These are phyloP conservation scores for Dreissena polymorpha DNA, from an alignment of 1,140 invertebrate species.

Conservation along the genomic window DNA sequence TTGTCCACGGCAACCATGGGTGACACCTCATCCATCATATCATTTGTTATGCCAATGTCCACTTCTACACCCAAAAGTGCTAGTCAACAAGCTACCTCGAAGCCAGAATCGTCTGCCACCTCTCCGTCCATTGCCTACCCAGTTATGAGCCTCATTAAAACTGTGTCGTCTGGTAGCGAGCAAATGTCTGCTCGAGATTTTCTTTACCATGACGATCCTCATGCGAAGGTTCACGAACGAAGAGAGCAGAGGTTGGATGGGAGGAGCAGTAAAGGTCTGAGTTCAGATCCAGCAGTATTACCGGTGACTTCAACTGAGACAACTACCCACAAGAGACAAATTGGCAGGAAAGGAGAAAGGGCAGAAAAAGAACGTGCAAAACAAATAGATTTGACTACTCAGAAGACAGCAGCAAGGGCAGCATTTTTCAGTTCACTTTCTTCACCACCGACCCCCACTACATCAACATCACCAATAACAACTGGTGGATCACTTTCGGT, in stretches of 20 bases:
- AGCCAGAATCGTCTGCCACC: slow-evolving; percentile 27
- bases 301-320: slow-evolving; percentile 37
- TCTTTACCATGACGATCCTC: neutral
- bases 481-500: slow-evolving; percentile 19
- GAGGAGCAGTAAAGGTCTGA: neutral
- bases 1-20: slow-evolving; percentile 8
- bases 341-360: slow-evolving; percentile 16
- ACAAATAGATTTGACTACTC: slow-evolving; percentile 37
- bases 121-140: slow-evolving; percentile 41
- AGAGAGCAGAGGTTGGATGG: slow-evolving; percentile 9
- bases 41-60: slow-evolving; percentile 52
- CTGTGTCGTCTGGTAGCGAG: slow-evolving; percentile 25
- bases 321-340: neutral
- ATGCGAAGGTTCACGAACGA: slow-evolving; percentile 17
- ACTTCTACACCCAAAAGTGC: slow-evolving; percentile 53
- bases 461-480: slow-evolving; percentile 46
- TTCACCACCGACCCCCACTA: slow-evolving; percentile 53
- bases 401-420: slow-evolving; percentile 61
- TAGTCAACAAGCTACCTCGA: slow-evolving; percentile 49
- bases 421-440: slow-evolving; percentile 67
- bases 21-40: slow-evolving; percentile 41
- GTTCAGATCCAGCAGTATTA: slow-evolving; percentile 34
- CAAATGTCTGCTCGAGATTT: neutral
- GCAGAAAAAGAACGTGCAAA: slow-evolving; percentile 24
- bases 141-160: slow-evolving; percentile 47